phyloP scores from a whole-genome alignment of 2,888 invertebrate genomes.

The Archips xylosteana region DNA sequence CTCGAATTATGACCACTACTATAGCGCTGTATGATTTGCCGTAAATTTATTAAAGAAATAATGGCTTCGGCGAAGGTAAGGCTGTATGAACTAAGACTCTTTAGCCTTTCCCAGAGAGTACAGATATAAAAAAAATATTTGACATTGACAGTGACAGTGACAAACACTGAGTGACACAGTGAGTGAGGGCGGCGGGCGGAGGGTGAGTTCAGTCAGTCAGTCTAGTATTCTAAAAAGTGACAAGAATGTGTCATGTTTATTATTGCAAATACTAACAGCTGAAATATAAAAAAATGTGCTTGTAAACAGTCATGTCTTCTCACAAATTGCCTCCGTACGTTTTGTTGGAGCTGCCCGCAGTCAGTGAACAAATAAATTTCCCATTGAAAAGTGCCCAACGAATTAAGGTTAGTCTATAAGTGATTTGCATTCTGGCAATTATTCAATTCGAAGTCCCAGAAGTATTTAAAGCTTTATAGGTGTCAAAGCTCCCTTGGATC shows the following conservation, averaged over 20 bases:
- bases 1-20: no score
- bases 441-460: constrained; percentile 51
- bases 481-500: constrained; percentile 1
- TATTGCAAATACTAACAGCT: constrained; percentile 37
- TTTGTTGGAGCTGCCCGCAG: constrained; percentile 84
- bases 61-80: no score
- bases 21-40: no score
- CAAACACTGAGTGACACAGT: no score
- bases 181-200: no score
- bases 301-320: constrained; percentile 68
- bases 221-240: not conserved
- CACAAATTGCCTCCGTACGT: constrained; percentile 75
- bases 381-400: constrained; percentile 89
- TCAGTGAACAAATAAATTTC: constrained; percentile 85
- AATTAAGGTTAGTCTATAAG: constrained; percentile 87
- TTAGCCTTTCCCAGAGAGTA: no score
- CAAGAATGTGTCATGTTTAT: constrained; percentile 33
- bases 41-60: no score
- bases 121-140: no score
- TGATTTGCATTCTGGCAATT: constrained; percentile 56
- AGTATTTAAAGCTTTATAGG: constrained; percentile 47
- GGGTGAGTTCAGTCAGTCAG: no score
- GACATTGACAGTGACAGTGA: no score
- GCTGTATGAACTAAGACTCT: no score
- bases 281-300: constrained; percentile 50